Conservation (phyloP, 2,113 vertebrate species). For the Pterophyllum scalare region DNA sequence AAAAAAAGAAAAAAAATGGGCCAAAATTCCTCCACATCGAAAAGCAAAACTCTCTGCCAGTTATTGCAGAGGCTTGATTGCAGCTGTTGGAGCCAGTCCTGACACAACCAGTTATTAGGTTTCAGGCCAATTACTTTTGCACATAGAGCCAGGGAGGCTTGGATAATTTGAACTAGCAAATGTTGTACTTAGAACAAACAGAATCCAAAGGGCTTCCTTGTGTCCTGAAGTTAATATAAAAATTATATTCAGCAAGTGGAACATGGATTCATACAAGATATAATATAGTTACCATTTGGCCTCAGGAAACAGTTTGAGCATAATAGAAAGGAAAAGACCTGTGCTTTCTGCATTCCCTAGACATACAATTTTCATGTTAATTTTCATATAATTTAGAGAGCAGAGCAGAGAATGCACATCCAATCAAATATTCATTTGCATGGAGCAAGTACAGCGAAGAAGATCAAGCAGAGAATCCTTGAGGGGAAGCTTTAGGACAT, state of each 20-base stretch:
- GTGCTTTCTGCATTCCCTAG: neutral
- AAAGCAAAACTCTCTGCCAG: no score
- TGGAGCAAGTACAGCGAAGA: neutral
- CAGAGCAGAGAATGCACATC: neutral
- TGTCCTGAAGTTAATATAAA: neutral
- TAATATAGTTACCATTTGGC: neutral
- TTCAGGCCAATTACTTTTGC: no score
- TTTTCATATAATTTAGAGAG: neutral
- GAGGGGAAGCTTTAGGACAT: neutral
- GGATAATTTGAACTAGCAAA: no score
- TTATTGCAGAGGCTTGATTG: no score
- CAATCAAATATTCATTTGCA: neutral
- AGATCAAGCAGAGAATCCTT: neutral
- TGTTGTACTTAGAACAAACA: no score
- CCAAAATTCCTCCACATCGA: no score
- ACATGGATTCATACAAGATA: neutral
- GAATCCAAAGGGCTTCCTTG: neutral
- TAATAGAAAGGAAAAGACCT: neutral
- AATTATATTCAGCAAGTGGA: neutral
- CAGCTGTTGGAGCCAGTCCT: no score
- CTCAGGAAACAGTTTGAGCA: neutral
- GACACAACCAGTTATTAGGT: no score
- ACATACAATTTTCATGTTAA: neutral
- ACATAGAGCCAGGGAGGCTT: no score
- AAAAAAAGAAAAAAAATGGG: no score